Conservation (phyloP, 2,888 invertebrate species). For the Heliconius ismenius region DNA sequence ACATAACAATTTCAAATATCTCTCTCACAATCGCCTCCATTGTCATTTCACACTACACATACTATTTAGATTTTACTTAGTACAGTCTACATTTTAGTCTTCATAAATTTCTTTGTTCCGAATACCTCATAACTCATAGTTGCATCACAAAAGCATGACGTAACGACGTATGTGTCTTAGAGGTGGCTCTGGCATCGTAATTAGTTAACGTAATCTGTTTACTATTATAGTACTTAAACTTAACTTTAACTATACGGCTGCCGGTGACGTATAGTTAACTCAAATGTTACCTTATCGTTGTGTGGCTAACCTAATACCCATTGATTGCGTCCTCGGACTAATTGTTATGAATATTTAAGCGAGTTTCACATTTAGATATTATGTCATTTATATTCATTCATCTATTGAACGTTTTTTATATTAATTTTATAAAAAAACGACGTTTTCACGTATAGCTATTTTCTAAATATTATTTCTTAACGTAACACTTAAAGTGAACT, state of each 20-base stretch:
- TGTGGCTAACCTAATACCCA: slow-evolving; percentile 3
- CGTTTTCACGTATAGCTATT: no score
- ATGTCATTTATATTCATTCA: neutral
- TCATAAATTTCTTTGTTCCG: neutral
- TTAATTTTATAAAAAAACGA: no score
- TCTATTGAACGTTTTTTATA: neutral
- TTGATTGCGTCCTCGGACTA: slow-evolving; percentile 23
- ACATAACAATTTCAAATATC: neutral
- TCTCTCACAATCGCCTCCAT: neutral
- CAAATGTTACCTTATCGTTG: slow-evolving; percentile 19
- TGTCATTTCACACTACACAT: neutral
- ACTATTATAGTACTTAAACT: slow-evolving; percentile 21
- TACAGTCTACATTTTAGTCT: neutral
- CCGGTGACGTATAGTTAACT: slow-evolving; percentile 9
- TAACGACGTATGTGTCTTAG: neutral
- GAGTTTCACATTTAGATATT: slow-evolving; percentile 7
- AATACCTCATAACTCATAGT: neutral
- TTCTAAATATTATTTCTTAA: neutral
- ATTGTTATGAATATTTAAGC: slow-evolving; percentile 17
- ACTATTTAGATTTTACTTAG: slow-evolving; percentile 2
- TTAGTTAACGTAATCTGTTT: slow-evolving; percentile 25
- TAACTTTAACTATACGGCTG: slow-evolving; percentile 3
- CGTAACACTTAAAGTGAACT: slow-evolving; percentile 5
- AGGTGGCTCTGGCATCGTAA: slow-evolving; percentile 18
- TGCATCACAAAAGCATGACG: slow-evolving; percentile 15